Conservation (phyloP, 1,140 invertebrate species). For the Delia radicum region DNA sequence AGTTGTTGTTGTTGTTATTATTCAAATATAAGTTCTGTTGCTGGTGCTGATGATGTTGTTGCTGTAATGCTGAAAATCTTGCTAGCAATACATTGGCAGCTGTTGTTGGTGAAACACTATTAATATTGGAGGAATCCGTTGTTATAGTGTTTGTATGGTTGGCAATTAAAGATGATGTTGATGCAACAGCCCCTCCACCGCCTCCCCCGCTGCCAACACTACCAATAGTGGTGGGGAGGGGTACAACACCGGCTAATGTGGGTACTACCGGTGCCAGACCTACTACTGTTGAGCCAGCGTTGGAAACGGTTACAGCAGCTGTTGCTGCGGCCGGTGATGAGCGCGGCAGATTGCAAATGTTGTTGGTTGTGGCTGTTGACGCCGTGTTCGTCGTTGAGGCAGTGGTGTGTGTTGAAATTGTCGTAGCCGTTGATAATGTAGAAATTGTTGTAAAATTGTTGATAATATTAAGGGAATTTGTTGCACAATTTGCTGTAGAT, state of each 20-base stretch:
- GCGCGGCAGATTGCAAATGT: slow-evolving; percentile 51
- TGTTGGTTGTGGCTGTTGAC: neutral
- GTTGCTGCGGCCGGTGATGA: slow-evolving; percentile 53
- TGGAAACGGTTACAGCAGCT: slow-evolving; percentile 49
- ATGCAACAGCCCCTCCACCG: slow-evolving; percentile 35
- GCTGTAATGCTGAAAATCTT: slow-evolving; percentile 9
- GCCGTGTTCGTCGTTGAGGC: neutral
- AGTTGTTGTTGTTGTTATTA: neutral
- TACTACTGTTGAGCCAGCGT: slow-evolving; percentile 1
- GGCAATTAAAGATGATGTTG: neutral
- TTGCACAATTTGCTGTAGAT: neutral
- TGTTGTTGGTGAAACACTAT: slow-evolving; percentile 24
- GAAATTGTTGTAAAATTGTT: neutral
- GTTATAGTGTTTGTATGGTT: slow-evolving; percentile 34
- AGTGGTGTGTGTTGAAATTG: neutral
- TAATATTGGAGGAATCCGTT: slow-evolving; percentile 34
- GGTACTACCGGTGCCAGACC: slow-evolving; percentile 38
- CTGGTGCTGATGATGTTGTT: slow-evolving; percentile 31
- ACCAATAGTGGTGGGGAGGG: slow-evolving; percentile 28
- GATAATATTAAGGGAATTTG: neutral
- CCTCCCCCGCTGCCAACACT: slow-evolving; percentile 39
- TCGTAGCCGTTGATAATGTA: neutral
- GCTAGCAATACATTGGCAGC: slow-evolving; percentile 25
- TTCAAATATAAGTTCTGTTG: slow-evolving; percentile 9
- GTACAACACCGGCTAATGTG: slow-evolving; percentile 41